Percentiles rank a stretch among this genome's conserved stretches.
Conservation (phyloP, 2,797 vertebrate species). For the Sebastes taczanowskii region DNA sequence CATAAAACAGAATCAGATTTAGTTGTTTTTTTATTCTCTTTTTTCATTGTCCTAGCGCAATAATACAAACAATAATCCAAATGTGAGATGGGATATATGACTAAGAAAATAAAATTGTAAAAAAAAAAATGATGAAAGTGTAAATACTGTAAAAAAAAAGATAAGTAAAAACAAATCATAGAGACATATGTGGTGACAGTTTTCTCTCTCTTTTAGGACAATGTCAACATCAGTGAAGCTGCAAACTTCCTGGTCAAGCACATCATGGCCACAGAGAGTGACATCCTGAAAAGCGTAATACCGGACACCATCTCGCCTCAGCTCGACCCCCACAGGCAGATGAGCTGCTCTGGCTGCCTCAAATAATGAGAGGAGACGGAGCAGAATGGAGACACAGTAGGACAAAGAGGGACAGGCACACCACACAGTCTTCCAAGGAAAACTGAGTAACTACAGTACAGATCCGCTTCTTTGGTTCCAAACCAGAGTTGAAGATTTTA, state of each 20-base stretch:
- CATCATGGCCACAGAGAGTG: constrained; percentile 93
- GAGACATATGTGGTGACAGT: neutral
- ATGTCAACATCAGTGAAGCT: constrained; percentile 94
- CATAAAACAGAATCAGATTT: too few species aligned
- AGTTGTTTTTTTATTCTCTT: neutral
- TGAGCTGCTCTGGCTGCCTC: constrained; percentile 90
- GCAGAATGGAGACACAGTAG: neutral
- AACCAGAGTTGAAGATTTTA: constrained; percentile 6
- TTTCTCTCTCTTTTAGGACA: constrained; percentile 83
- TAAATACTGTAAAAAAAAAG: neutral
- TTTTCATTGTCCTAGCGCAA: neutral
- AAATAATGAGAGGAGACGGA: constrained; percentile 76
- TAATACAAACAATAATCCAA: neutral
- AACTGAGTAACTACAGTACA: neutral
- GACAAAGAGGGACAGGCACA: constrained; percentile 18
- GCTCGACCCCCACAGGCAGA: constrained; percentile 80
- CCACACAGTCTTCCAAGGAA: neutral
- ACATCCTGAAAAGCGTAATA: constrained; percentile 86
- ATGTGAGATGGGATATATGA: neutral
- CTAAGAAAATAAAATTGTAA: neutral
- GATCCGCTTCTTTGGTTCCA: constrained; percentile 3
- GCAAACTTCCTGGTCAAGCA: constrained; percentile 96
- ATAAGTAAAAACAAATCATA: neutral
- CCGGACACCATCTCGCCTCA: constrained; percentile 91
- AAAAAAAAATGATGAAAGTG: neutral